phyloP scores from a whole-genome alignment of 2,888 invertebrate species.

The Phyto melanocephala region DNA sequence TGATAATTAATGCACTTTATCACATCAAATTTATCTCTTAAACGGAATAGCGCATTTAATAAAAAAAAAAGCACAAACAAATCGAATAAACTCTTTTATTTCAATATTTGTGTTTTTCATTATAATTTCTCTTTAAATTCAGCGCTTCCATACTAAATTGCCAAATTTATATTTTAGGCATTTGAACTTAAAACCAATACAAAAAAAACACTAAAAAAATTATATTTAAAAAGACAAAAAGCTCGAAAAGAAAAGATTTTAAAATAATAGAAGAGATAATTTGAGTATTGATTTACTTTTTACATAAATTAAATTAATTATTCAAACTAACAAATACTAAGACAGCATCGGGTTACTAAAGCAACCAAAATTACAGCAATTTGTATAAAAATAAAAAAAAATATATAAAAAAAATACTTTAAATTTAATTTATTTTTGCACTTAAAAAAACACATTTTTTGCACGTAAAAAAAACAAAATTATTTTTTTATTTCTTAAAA shows the following conservation, averaged over 20 bases:
- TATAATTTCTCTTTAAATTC: conserved; percentile 69
- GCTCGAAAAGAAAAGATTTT: not conserved
- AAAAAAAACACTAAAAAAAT: conserved; percentile 36
- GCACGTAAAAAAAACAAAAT: conserved; percentile 53
- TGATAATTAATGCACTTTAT: too few species aligned
- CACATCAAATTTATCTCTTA: too few species aligned
- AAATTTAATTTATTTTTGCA: conserved; percentile 62
- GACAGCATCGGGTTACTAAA: conserved; percentile 37
- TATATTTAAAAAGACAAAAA: conserved; percentile 2
- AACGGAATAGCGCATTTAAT: too few species aligned
- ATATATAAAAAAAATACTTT: conserved; percentile 21
- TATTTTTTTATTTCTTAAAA: conserved; percentile 53
- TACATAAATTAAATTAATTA: conserved; percentile 33
- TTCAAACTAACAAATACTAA: not conserved
- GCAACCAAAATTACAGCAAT: not conserved
- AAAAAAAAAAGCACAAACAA: conserved; percentile 1
- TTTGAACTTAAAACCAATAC: conserved; percentile 45
- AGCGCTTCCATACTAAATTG: conserved; percentile 78
- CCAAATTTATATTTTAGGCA: conserved; percentile 75
- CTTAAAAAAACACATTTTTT: conserved; percentile 60
- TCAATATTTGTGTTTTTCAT: not conserved
- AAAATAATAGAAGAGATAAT: conserved; percentile 11
- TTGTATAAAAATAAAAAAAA: not conserved
- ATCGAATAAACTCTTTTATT: not conserved
- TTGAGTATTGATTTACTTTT: not conserved